phyloP scores from a whole-genome alignment of 2,797 vertebrate genomes.

The Poliocrania exsul region DNA sequence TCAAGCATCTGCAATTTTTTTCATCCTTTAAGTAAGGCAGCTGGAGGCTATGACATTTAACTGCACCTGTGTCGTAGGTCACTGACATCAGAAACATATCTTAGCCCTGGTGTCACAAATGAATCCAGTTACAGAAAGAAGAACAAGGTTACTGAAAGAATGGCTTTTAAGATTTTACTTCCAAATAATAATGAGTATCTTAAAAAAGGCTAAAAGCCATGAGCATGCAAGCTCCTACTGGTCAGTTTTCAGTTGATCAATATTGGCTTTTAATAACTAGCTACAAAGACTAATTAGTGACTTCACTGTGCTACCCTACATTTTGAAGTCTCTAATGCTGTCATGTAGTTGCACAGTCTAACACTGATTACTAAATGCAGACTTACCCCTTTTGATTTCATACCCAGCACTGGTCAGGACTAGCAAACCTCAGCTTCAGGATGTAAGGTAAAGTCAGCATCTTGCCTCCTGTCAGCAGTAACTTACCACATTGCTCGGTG shows the following conservation, averaged over 20 bases:
- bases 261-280: not conserved
- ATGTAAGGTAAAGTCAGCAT: not conserved
- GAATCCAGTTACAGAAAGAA: not conserved
- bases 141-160: not conserved
- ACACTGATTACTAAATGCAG: not conserved
- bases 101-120: not conserved
- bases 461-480: not conserved
- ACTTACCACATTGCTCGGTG: not conserved
- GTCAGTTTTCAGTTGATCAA: not conserved
- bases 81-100: not conserved
- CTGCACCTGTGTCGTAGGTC: accelerated
- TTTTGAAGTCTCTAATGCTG: not conserved
- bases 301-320: not conserved
- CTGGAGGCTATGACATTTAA: not conserved
- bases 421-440: not conserved
- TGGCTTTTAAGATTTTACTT: not conserved
- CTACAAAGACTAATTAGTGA: not conserved
- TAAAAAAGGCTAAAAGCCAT: not conserved
- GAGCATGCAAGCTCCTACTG: not conserved
- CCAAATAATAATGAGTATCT: not conserved
- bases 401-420: not conserved
- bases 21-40: not conserved
- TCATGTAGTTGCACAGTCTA: not conserved
- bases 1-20: not conserved
- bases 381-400: not conserved